Percentiles rank a stretch among this genome's conserved stretches.
phyloP scores from a whole-genome alignment of 2,888 invertebrate genomes.

The Drosophila lutescens region DNA sequence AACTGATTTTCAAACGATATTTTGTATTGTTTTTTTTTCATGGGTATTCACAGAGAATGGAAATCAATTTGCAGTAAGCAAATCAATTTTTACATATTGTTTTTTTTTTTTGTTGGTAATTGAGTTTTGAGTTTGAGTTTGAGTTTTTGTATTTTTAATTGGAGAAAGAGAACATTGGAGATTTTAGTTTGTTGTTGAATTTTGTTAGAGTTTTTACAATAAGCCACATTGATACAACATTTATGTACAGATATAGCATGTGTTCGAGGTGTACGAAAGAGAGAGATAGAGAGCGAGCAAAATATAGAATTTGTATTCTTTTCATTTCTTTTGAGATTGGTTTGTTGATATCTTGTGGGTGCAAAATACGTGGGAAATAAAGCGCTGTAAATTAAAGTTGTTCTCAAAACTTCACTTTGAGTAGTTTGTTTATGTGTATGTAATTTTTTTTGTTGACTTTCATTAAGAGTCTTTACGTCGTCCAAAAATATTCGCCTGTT shows the following conservation, averaged over 20 bases:
- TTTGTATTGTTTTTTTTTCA: slow-evolving; percentile 51
- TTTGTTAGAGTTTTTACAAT: slow-evolving; percentile 50
- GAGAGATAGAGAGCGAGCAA: slow-evolving; percentile 46
- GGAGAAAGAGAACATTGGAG: slow-evolving; percentile 72
- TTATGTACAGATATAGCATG: slow-evolving; percentile 76
- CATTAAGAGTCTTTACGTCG: slow-evolving; percentile 84
- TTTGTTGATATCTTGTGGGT: slow-evolving; percentile 48
- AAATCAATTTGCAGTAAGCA: slow-evolving; percentile 56
- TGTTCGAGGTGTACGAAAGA: slow-evolving; percentile 72
- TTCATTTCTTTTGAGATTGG: slow-evolving; percentile 30
- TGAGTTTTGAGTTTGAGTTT: slow-evolving; percentile 69
- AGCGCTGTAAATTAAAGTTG: slow-evolving; percentile 39
- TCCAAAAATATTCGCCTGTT: slow-evolving; percentile 65
- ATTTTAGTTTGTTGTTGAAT: slow-evolving; percentile 63
- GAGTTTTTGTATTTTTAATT: slow-evolving; percentile 50
- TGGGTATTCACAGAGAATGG: slow-evolving; percentile 40
- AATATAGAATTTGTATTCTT: slow-evolving; percentile 44
- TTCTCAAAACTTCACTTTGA: slow-evolving; percentile 49
- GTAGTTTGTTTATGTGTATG: slow-evolving; percentile 26
- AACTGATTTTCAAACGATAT: slow-evolving; percentile 87
- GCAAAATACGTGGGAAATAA: slow-evolving; percentile 69
- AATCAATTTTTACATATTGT: slow-evolving; percentile 50
- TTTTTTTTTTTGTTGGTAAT: slow-evolving; percentile 62
- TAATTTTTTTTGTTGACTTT: slow-evolving; percentile 70
- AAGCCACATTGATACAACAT: slow-evolving; percentile 76